Conservation (phyloP, 2,113 vertebrate species). For the Helogale parvula region DNA sequence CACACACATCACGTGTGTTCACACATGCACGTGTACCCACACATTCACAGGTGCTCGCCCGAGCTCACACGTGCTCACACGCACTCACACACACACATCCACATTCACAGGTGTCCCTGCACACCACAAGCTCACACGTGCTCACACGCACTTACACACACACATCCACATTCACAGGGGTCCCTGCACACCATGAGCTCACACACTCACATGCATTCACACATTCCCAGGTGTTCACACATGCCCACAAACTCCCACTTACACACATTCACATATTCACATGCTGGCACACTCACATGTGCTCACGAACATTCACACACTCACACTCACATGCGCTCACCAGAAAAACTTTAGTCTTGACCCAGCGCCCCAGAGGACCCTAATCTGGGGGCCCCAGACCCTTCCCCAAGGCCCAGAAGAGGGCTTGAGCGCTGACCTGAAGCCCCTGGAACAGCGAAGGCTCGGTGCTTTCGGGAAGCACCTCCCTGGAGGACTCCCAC, state of each 20-base stretch:
- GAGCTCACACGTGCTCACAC: background rate
- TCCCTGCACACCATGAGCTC: background rate
- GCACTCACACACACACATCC: too few species aligned
- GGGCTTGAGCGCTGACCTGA: rapidly evolving
- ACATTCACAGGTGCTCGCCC: too few species aligned
- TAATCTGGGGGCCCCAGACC: background rate
- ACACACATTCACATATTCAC: too few species aligned
- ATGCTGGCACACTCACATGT: background rate
- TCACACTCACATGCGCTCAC: too few species aligned
- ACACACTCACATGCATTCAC: too few species aligned
- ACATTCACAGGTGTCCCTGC: background rate
- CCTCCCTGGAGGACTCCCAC: rapidly evolving
- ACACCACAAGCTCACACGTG: background rate
- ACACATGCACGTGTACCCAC: background rate
- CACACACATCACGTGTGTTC: background rate
- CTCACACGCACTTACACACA: background rate
- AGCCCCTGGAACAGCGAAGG: background rate
- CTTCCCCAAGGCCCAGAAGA: background rate
- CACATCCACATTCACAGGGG: too few species aligned
- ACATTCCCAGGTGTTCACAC: background rate
- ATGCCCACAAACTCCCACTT: too few species aligned
- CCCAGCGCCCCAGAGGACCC: background rate
- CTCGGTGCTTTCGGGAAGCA: background rate
- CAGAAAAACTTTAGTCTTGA: background rate
- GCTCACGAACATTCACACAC: too few species aligned